Evolutionary conservation across 1,140 invertebrate species (phyloP), one percentile per base, ranked within the genome.

Genomic region (Dermatophagoides farinae): DNA sequence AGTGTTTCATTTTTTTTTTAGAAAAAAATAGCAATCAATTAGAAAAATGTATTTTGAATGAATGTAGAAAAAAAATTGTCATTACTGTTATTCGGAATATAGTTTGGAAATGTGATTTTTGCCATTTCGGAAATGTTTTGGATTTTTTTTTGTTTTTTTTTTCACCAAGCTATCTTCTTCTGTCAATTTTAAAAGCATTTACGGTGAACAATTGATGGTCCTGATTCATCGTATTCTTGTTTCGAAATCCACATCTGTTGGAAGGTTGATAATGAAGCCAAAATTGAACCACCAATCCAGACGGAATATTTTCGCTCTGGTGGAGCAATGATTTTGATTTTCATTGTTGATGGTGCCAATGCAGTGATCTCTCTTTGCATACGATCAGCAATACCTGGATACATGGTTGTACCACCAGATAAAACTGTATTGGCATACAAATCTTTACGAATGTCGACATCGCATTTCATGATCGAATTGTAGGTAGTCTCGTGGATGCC

Each of bases 271-370:
- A 75, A 66, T 46, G 73, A 75, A 52, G 73, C 72, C 49, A 74
- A 63, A 66, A 74, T 73, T 5, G 71, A 72, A 65, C 84, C 84
- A 51, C 77, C 77, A 65, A 87, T 86, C 85, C 85, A 88, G 71
- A 88, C 85, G 73, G 85, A 88, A 77, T 89, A 89, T 71, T 89
- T 89, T 73, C 86, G 82, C 72, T 89, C 86, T 59, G 86, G 75
- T 62, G 75, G 73, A 52, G 73, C 73, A 51, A 74, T 74, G 61
- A 74, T 74, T 70, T 74, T 74, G 64, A 74, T 74, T 61, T 74
- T 74, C 70, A 74, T 74, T 37, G 71, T 72, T 38, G 57, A 57
- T 51, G 73, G 74, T 25, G 74, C 71, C 11, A 76, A 67, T 44
- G 69, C 69, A 31, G 71, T 71, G 61, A 72, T 73, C 62, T 74